Evolutionary conservation across 1,140 invertebrate genomes (phyloP).

Genomic region (Tetramorium simillimum): DNA sequence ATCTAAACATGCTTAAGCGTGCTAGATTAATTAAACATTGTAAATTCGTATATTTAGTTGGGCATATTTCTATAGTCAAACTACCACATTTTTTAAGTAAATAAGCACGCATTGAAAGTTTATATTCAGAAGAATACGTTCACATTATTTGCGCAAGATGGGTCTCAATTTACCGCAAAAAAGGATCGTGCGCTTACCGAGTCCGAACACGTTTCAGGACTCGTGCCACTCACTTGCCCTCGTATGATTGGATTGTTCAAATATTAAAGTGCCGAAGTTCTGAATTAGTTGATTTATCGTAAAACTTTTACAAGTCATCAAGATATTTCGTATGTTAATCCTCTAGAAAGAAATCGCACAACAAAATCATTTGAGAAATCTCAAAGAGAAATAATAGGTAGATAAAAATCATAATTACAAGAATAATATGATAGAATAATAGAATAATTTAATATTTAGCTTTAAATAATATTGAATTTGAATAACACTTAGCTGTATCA

Average conservation of each 20-base stretch:
- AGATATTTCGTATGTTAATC: background rate
- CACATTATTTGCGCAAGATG: conserved; percentile 40
- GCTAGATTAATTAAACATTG: background rate
- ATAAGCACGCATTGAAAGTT: background rate
- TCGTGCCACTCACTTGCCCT: conserved; percentile 15
- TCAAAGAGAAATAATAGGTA: background rate
- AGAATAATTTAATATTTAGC: background rate
- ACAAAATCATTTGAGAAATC: background rate
- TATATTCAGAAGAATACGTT: conserved; percentile 41
- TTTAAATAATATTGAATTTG: background rate
- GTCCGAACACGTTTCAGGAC: conserved; percentile 46
- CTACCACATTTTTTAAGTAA: background rate
- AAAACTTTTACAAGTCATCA: conserved; percentile 4
- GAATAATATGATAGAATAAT: background rate
- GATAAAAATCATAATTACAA: background rate
- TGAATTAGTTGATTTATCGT: conserved; percentile 1
- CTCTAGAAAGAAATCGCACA: too few species aligned
- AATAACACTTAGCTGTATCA: too few species aligned
- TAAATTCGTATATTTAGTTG: background rate
- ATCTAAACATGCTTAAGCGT: background rate
- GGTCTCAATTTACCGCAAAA: conserved; percentile 40
- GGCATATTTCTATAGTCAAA: background rate
- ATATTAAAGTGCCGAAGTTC: conserved; percentile 66
- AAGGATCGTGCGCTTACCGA: conserved; percentile 20
- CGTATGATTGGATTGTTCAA: conserved; percentile 61